Base-by-base conservation (phyloP, 2,888 invertebrate species). In the Meghimatium bilineatum region DNA sequence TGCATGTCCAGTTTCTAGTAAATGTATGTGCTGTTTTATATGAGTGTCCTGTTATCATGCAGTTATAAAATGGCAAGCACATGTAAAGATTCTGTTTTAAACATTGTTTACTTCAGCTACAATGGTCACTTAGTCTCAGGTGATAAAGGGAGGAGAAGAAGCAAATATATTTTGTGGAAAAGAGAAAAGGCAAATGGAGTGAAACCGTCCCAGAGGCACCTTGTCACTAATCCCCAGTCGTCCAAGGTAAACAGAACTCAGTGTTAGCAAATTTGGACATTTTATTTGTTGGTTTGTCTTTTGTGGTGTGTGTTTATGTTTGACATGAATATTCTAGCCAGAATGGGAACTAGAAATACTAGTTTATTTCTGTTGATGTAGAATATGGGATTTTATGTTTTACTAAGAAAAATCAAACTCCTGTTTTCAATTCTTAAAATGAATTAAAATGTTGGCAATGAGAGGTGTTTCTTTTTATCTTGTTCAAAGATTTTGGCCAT, bases 51-150 rank as follows among this genome's bases (percentile, higher is more conserved):
- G n/a, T n/a, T n/a, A n/a, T n/a, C n/a, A n/a, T n/a, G n/a, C n/a
- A n/a, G n/a, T n/a, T n/a, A n/a, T n/a, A n/a, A n/a, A n/a, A n/a
- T 44, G 12, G 6, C 44, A 44, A 44, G 44, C 44, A 44, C 8
- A 23, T 56, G 26, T 63, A 23, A 63, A 63, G 12, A 63, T 63
- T 63, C n/a, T 63, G 60, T 20, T 56, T 23, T 49, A 34, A 67
- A 67, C 32, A 34, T 67, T 67, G 36, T 80, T 56, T 10, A 34
- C 87, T 89, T 34, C 88, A 92, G 98, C 96, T 98, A 99, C 95
- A 99, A 99, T 95, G 98, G 98, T 90, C 96, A 96, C 93, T 95
- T 98, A 91, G 97, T 97, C 88, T 97, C 97, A 92, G 98, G 98
- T 74, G 98, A 98, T 94, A 96, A 97, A 90, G 98, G 98, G 29